Conservation (phyloP, 2,113 vertebrate species). For the Diadophis punctatus region DNA sequence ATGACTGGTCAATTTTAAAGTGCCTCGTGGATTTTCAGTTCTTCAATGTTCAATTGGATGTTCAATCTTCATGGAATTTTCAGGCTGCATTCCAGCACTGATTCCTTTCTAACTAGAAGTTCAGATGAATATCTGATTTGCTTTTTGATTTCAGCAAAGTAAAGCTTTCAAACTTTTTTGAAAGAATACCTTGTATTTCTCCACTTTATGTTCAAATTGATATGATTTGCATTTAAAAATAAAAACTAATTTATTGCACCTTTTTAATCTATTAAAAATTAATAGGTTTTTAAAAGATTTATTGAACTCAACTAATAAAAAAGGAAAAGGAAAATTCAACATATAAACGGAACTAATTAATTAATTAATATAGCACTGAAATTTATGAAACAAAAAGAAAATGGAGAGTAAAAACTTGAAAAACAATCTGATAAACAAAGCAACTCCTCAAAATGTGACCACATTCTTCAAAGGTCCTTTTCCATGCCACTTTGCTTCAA, state of each 20-base stretch:
- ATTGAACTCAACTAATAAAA: no score
- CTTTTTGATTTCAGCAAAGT: not conserved
- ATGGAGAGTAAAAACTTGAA: not conserved
- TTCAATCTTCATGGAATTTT: slow-evolving; percentile 2
- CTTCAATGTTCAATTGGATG: slow-evolving; percentile 5
- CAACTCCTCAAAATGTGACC: not conserved
- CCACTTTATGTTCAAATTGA: not conserved
- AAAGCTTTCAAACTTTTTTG: slow-evolving; percentile 26
- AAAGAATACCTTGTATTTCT: slow-evolving; percentile 55
- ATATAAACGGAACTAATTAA: no score
- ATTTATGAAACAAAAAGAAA: not conserved
- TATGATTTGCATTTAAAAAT: not conserved
- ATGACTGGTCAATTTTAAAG: slow-evolving; percentile 5
- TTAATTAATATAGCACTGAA: no score
- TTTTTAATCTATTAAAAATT: not conserved
- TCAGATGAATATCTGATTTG: slow-evolving; percentile 37
- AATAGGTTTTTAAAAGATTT: no score
- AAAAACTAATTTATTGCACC: not conserved
- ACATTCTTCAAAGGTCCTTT: not conserved
- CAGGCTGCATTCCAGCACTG: slow-evolving; percentile 22
- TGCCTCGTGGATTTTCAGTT: accelerated
- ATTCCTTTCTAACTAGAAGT: slow-evolving; percentile 40
- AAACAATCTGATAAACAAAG: not conserved
- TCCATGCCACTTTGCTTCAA: not conserved
- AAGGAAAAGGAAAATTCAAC: no score